Conservation (phyloP, 2,113 vertebrate genomes). For the Arizona elegans region DNA sequence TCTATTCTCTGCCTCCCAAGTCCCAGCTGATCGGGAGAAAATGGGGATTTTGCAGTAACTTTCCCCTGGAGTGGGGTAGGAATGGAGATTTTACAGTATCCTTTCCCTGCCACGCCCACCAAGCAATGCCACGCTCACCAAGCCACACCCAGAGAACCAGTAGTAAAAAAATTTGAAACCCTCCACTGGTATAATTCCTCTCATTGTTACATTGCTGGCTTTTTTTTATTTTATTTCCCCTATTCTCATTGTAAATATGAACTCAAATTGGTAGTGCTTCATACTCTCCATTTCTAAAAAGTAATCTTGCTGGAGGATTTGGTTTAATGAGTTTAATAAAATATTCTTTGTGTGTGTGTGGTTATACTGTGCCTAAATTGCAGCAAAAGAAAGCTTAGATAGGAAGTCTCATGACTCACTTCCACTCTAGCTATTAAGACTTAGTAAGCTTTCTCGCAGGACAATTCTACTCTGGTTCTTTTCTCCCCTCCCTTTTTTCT, state of each 20-base stretch:
- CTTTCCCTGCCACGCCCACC: too few relatives aligned
- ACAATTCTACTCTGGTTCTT: not conserved
- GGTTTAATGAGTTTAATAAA: constrained; percentile 8
- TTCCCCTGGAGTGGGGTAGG: too few relatives aligned
- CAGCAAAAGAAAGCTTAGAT: not conserved
- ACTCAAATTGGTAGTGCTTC: not conserved
- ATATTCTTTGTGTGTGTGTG: not conserved
- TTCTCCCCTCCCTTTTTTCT: not conserved
- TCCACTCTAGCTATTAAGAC: not conserved
- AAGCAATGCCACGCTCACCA: too few relatives aligned
- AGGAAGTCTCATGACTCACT: not conserved
- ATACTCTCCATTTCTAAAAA: not conserved
- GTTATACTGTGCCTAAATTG: not conserved
- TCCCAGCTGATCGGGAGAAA: too few relatives aligned
- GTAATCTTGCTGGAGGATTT: not conserved
- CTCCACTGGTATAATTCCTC: not conserved
- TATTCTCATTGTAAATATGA: constrained; percentile 2
- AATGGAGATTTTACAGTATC: too few relatives aligned
- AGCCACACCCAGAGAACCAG: too few relatives aligned
- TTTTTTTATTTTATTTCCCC: not conserved
- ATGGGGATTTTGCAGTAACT: too few relatives aligned
- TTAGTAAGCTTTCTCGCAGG: not conserved
- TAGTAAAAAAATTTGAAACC: too few relatives aligned
- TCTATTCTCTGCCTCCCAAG: too few relatives aligned
- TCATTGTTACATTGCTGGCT: not conserved